Conservation (phyloP, 2,888 invertebrate genomes). For the Synanthedon myopaeformis region DNA sequence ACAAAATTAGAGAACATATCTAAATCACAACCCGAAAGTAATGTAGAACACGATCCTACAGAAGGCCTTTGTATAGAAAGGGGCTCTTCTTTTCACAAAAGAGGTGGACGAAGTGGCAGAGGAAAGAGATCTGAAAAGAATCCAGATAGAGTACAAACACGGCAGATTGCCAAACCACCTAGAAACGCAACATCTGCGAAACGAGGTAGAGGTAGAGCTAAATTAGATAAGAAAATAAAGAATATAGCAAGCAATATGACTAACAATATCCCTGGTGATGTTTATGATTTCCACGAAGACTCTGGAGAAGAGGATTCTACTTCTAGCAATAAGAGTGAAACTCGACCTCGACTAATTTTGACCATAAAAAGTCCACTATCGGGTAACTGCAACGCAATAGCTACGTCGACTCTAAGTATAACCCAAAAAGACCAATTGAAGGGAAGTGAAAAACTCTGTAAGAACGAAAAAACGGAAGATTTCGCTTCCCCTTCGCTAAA, state of each 20-base stretch:
- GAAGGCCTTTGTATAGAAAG: constrained; percentile 25
- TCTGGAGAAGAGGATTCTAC: constrained; percentile 79
- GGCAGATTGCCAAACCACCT: constrained; percentile 53
- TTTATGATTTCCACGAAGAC: constrained; percentile 93
- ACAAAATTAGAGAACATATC: not conserved
- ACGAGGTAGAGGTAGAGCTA: constrained; percentile 63
- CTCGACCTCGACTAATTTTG: constrained; percentile 80
- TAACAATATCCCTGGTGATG: constrained; percentile 76
- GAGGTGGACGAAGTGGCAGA: constrained; percentile 50
- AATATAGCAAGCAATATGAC: constrained; percentile 58
- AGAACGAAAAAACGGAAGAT: constrained; percentile 69
- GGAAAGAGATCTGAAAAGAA: constrained; percentile 54
- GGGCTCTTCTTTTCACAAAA: constrained; percentile 24
- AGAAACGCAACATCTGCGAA: constrained; percentile 42
- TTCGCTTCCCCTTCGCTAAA: constrained; percentile 75
- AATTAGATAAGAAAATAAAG: constrained; percentile 66
- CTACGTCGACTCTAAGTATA: constrained; percentile 52
- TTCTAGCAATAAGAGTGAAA: constrained; percentile 54
- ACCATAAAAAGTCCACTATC: constrained; percentile 81
- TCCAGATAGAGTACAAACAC: constrained; percentile 52
- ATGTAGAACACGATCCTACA: constrained; percentile 10
- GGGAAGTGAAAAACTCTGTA: constrained; percentile 33
- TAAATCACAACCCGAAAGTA: constrained; percentile 14
- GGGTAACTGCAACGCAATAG: constrained; percentile 44
- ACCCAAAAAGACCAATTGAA: constrained; percentile 44